A percentile compares a stretch with the other conserved stretches of the same genome.
Conservation (phyloP, 2,797 vertebrate species). For the Syndactyla subalaris region DNA sequence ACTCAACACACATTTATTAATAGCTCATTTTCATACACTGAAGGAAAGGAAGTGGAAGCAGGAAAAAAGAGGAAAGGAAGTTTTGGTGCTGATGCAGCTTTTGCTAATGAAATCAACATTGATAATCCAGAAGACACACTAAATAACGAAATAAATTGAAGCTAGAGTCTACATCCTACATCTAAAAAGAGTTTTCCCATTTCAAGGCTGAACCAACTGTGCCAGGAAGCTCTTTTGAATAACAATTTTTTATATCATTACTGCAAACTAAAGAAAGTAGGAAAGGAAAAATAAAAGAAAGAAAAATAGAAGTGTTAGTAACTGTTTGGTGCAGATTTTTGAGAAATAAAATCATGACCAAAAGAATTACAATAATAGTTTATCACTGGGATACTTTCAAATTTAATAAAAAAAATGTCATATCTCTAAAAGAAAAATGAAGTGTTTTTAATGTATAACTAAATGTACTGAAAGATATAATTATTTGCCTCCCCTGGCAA, state of each 20-base stretch:
- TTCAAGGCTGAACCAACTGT: neutral
- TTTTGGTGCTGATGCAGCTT: neutral
- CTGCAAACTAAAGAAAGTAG: neutral
- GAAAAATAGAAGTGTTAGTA: neutral
- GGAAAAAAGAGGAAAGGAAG: neutral
- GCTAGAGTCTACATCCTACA: neutral
- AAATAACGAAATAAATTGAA: neutral
- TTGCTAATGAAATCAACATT: neutral
- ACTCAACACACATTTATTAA: neutral
- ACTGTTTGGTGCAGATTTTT: neutral
- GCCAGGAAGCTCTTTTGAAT: neutral
- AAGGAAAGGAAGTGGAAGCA: neutral
- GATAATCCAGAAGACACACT: neutral
- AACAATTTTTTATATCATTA: neutral
- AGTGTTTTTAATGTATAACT: neutral
- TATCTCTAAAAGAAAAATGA: neutral
- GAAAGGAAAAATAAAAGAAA: neutral
- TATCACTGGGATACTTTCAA: neutral
- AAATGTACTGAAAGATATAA: constrained; percentile 32
- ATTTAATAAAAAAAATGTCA: neutral
- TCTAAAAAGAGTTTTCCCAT: neutral
- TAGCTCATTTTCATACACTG: neutral
- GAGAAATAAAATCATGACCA: neutral
- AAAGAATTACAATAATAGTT: neutral
- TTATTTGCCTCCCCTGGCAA: neutral